These are phyloP conservation scores for Helicorthomorpha holstii DNA, from an alignment of 1,140 invertebrate genomes.

Conservation along the genomic window DNA sequence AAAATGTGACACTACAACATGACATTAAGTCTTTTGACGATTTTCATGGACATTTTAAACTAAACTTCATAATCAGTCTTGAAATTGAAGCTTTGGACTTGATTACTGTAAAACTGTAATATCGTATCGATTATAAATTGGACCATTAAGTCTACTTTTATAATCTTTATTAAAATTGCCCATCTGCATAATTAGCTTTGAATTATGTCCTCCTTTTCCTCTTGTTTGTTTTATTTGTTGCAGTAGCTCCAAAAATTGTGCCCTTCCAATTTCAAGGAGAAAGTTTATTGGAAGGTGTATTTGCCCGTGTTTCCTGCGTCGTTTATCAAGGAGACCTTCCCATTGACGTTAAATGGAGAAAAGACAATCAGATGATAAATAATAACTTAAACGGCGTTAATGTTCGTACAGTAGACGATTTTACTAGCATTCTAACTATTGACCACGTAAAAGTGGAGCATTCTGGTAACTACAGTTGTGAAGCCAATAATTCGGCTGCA, in stretches of 20 bases:
- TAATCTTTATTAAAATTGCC: no score
- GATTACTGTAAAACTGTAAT: no score
- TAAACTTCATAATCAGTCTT: no score
- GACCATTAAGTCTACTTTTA: no score
- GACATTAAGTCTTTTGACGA: no score
- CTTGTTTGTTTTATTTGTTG: neutral
- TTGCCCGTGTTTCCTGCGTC: neutral
- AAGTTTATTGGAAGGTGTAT: neutral
- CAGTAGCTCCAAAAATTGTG: neutral
- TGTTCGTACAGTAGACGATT: constrained; percentile 44
- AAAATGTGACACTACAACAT: no score
- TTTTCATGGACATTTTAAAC: no score
- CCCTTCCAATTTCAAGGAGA: neutral
- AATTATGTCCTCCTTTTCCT: no score
- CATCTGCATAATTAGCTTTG: no score
- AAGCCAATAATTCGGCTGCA: constrained; percentile 31
- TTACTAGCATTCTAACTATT: constrained; percentile 41
- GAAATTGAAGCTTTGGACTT: no score
- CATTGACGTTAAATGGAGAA: neutral
- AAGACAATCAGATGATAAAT: constrained; percentile 5
- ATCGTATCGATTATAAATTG: no score
- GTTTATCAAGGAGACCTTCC: neutral
- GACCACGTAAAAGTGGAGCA: constrained; percentile 26
- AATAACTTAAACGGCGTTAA: constrained; percentile 16
- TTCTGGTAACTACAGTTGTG: constrained; percentile 38